These are phyloP conservation scores for Sphecodes monilicornis DNA, from an alignment of 2,888 invertebrate species.

Conservation along the genomic window DNA sequence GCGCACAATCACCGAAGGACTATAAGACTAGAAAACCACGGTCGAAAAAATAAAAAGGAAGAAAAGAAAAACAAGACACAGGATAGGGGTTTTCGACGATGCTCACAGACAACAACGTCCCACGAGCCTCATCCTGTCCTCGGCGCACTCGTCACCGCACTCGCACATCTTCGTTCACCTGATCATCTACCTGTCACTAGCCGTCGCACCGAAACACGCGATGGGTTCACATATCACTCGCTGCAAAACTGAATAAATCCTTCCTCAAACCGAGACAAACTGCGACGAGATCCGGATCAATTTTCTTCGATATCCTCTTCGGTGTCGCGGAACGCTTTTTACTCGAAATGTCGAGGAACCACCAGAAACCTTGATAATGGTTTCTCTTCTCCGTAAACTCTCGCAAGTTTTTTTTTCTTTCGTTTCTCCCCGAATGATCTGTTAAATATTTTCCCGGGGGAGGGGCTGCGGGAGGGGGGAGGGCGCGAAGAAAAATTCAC, in stretches of 20 bases:
- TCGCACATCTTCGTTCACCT: slow-evolving; percentile 77
- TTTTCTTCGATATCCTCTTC: neutral
- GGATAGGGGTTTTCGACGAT: neutral
- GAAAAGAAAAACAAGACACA: neutral
- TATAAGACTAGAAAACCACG: neutral
- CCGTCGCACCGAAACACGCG: slow-evolving; percentile 4
- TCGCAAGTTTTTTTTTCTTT: neutral
- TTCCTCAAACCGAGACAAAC: neutral
- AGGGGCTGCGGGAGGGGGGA: too few species aligned
- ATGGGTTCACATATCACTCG: slow-evolving; percentile 19
- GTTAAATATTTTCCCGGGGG: neutral
- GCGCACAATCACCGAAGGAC: neutral
- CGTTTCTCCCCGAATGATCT: neutral
- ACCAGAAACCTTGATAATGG: neutral
- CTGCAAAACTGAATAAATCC: neutral
- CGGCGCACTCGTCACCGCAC: slow-evolving; percentile 79
- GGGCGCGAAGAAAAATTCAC: neutral
- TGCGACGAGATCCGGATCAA: neutral
- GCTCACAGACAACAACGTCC: slow-evolving; percentile 44
- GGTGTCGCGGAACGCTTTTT: neutral
- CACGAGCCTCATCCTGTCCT: slow-evolving; percentile 66
- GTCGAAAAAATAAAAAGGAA: neutral
- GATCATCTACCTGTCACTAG: slow-evolving; percentile 19
- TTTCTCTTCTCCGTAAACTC: neutral
- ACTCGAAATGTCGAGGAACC: neutral